Conservation (phyloP, 2,888 invertebrate genomes). For the Coleophora deauratella region DNA sequence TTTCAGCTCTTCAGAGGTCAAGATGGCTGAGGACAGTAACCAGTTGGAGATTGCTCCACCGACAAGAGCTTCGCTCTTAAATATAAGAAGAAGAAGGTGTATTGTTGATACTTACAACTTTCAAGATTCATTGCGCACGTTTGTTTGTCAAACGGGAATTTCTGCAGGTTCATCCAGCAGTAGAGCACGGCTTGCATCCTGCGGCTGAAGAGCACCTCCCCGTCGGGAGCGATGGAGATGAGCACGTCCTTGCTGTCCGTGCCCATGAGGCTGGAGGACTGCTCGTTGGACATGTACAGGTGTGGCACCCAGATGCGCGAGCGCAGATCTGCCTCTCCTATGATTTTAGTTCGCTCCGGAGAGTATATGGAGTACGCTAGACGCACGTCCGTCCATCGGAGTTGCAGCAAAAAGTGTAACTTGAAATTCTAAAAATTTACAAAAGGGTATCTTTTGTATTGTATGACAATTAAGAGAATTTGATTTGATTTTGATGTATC, state of each 20-base stretch:
- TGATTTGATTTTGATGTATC: too few species aligned
- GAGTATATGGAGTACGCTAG: constrained; percentile 80
- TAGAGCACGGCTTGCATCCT: constrained; percentile 87
- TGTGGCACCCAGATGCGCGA: constrained; percentile 88
- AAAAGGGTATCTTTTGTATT: too few species aligned
- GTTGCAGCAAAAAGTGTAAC: constrained; percentile 85
- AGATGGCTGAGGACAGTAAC: too few species aligned
- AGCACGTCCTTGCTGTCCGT: constrained; percentile 84
- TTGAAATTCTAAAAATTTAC: constrained; percentile 85
- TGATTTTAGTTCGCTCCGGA: constrained; percentile 78
- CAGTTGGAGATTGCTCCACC: too few species aligned
- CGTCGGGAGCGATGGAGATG: constrained; percentile 84
- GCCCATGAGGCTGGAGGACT: constrained; percentile 84
- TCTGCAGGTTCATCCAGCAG: constrained; percentile 89
- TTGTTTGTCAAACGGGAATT: constrained; percentile 92
- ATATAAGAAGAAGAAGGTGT: constrained; percentile 17
- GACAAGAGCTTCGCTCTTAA: too few species aligned
- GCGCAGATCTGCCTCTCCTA: constrained; percentile 81
- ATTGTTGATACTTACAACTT: constrained; percentile 79
- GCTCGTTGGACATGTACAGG: constrained; percentile 86
- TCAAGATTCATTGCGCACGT: constrained; percentile 85
- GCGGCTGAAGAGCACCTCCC: constrained; percentile 85
- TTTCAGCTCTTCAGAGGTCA: too few species aligned
- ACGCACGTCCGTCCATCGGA: constrained; percentile 83
- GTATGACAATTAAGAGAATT: too few species aligned